phyloP scores from a whole-genome alignment of 2,113 vertebrate genomes.

The Oceanodroma tethys region DNA sequence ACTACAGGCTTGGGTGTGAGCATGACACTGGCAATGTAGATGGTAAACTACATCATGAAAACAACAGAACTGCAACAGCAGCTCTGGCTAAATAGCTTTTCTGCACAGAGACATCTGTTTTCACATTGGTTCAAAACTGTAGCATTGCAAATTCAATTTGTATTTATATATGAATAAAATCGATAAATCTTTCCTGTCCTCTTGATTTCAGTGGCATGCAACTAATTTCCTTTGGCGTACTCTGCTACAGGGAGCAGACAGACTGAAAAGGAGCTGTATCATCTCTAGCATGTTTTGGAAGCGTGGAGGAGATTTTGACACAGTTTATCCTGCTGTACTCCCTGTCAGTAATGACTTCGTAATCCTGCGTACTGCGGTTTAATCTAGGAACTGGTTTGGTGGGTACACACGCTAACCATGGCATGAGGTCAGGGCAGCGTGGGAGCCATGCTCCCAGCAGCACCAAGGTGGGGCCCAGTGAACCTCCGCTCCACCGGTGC shows the following conservation, averaged over 20 bases:
- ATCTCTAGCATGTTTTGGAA: neutral
- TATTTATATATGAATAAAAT: neutral
- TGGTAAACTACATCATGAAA: neutral
- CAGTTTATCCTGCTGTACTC: neutral
- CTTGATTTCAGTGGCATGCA: neutral
- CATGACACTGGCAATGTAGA: neutral
- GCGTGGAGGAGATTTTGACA: neutral
- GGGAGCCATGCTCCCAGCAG: neutral
- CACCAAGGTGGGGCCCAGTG: rapidly evolving
- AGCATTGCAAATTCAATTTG: neutral
- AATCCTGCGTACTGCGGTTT: neutral
- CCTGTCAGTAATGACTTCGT: neutral
- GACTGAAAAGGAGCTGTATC: neutral
- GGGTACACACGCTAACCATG: neutral
- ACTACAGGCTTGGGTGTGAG: neutral
- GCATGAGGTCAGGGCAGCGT: neutral
- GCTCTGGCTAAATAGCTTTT: neutral
- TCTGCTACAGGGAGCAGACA: neutral
- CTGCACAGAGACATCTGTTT: neutral
- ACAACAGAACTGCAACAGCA: neutral
- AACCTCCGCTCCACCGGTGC: rapidly evolving
- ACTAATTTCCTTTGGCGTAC: neutral
- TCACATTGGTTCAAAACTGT: neutral
- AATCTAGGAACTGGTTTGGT: neutral
- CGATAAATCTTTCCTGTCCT: neutral